A percentile compares a stretch with the other conserved stretches of the same genome.
Evolutionary conservation across 2,113 vertebrate species (phyloP).

Genomic region (Chaenogobius annularis): DNA sequence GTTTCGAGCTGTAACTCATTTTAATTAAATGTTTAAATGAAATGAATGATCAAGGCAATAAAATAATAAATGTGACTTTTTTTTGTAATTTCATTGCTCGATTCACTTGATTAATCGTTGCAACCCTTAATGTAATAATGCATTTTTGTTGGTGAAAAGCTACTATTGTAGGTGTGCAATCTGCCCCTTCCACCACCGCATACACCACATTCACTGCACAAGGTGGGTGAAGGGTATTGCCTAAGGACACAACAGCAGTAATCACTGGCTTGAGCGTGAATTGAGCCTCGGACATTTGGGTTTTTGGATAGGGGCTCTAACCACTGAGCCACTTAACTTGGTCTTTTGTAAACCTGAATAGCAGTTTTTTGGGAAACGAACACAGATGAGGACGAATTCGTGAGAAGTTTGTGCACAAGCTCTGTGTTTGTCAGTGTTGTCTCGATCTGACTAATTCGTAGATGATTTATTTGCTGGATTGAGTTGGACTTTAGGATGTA

Average conservation of each 20-base stretch:
- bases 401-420: neutral
- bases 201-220: neutral
- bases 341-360: constrained; percentile 5
- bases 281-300: neutral
- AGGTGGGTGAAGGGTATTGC: neutral
- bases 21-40: too few species aligned
- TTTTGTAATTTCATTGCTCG: too few species aligned
- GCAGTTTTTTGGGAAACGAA: constrained; percentile 41
- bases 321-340: constrained; percentile 3
- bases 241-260: neutral
- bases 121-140: too few species aligned
- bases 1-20: too few species aligned
- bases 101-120: too few species aligned
- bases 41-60: too few species aligned
- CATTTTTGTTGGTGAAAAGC: too few species aligned
- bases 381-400: constrained; percentile 27
- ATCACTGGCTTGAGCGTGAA: neutral
- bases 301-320: too few species aligned
- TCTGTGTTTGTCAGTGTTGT: constrained; percentile 12
- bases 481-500: constrained; percentile 18
- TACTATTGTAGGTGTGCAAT: too few species aligned
- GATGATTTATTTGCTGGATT: neutral
- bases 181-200: too few species aligned
- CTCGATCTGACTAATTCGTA: constrained; percentile 18
- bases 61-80: too few species aligned